Base-by-base conservation (phyloP, 2,113 vertebrate species). In the Vidua macroura region DNA sequence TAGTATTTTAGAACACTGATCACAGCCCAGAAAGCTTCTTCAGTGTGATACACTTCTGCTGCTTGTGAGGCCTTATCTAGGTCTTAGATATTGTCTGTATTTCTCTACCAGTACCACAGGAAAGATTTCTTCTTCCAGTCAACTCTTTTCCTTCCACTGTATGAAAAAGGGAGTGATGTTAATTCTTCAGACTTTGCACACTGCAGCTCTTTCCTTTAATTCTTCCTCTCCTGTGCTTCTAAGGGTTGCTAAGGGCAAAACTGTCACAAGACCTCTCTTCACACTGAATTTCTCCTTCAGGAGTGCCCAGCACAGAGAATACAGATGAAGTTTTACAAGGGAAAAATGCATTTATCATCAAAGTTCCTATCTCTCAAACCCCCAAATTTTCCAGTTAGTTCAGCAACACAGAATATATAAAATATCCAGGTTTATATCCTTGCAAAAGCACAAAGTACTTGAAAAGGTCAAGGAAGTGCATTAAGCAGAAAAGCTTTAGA, bases 231-330 rank as follows among this genome's bases (percentile, higher is more conserved):
- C 67, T 64, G 35, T 64, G 53, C 62, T 78, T 90, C 44, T 60
- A 70, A 79, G 83, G 64, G 78, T 63, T 76, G 63, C 72, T 92
- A 70, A 80, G 85, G 94, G 87, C 84, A 91, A 62, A 93, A 74
- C 72, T 85, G 78, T 74, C 90, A 83, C 35, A 86, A 86, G 83
- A 93, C 63, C 70, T 87, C 74, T 89, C 84, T 94, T 95, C 90
- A 91, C 72, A 70, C 19, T 53, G 55, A 62, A 64, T 86, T 84
- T 85, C 72, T 80, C 82, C 88, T 90, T 86, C 72, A 93, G 67
- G 59, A 88, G 4, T 53, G 46, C 75, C 79, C 48, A 92, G 75
- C 46, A 91, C 33, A 75, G 23, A 60, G 30, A 43, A 66, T 28
- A 60, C 46, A 76, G 58, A 75, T 48, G 51, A 94, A 92, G 41